Percentiles rank a stretch among this genome's conserved stretches.
Conservation (phyloP, 2,888 invertebrate species). For the Ecliptopera silaceata region DNA sequence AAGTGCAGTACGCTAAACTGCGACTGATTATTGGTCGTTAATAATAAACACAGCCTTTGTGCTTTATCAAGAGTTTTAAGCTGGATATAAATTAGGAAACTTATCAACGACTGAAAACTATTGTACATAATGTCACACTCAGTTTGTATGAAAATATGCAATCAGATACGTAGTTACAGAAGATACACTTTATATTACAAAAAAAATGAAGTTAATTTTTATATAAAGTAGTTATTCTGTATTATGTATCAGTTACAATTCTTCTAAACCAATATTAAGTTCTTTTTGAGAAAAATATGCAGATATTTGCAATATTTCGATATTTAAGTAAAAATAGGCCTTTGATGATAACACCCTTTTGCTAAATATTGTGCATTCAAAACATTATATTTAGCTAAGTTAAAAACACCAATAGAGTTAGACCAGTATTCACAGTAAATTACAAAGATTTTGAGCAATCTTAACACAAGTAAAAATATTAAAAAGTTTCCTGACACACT, state of each 20-base stretch:
- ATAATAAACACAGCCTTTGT: constrained; percentile 41
- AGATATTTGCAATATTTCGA: neutral
- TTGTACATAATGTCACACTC: too few species aligned
- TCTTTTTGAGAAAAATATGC: too few species aligned
- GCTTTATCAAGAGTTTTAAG: constrained; percentile 38
- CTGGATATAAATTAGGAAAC: neutral
- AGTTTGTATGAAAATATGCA: too few species aligned
- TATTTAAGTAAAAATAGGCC: constrained; percentile 25
- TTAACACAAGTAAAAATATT: constrained; percentile 38
- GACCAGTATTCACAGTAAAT: constrained; percentile 58
- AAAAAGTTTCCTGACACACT: neutral
- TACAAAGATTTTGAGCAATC: constrained; percentile 63
- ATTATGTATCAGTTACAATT: too few species aligned
- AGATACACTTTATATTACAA: too few species aligned
- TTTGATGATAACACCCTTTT: constrained; percentile 16
- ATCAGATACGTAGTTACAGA: too few species aligned
- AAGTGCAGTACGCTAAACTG: constrained; percentile 21
- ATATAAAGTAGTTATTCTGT: too few species aligned
- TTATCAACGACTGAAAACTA: neutral
- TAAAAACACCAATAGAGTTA: constrained; percentile 43
- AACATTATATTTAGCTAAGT: constrained; percentile 31
- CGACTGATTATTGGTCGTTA: constrained; percentile 33
- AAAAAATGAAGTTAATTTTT: too few species aligned
- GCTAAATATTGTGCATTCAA: constrained; percentile 29
- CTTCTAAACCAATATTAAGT: too few species aligned